Evolutionary conservation across 2,888 invertebrate genomes (phyloP).

Genomic region (Caenorhabditis uteleia): DNA sequence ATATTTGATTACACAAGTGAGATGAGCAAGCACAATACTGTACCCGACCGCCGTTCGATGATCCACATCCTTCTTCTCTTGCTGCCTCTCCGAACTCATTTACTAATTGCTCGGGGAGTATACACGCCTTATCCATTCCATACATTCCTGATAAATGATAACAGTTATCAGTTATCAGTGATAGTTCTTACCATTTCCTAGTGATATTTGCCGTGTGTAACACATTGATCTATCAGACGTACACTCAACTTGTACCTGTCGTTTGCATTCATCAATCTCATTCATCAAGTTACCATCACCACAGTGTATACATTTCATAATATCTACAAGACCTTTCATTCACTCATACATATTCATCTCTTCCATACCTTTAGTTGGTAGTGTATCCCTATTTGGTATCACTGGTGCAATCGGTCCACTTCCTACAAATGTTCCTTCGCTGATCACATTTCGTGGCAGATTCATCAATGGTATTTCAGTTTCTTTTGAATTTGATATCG

Average conservation of each 20-base stretch:
- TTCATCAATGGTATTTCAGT: slow-evolving; percentile 33
- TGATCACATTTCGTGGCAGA: slow-evolving; percentile 15
- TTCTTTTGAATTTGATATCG: slow-evolving; percentile 23
- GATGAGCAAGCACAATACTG: slow-evolving; percentile 58
- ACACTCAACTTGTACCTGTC: slow-evolving; percentile 50
- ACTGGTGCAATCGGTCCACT: slow-evolving; percentile 21
- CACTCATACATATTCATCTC: not conserved
- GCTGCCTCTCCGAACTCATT: slow-evolving; percentile 55
- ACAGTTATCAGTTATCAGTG: not conserved
- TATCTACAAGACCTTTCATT: not conserved
- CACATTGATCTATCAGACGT: slow-evolving; percentile 45
- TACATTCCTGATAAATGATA: slow-evolving; percentile 44
- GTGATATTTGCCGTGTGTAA: slow-evolving; percentile 55
- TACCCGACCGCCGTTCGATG: slow-evolving; percentile 32
- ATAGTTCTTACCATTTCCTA: slow-evolving; percentile 35
- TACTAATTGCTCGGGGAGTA: slow-evolving; percentile 49
- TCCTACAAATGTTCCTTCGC: slow-evolving; percentile 34
- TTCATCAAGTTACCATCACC: slow-evolving; percentile 49
- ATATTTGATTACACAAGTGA: slow-evolving; percentile 52
- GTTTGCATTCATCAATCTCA: slow-evolving; percentile 47
- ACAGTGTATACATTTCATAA: slow-evolving; percentile 59
- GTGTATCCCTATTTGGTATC: not conserved
- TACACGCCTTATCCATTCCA: slow-evolving; percentile 65
- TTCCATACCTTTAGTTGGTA: not conserved
- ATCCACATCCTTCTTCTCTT: slow-evolving; percentile 47